These are phyloP conservation scores for Spialia ferax DNA, from an alignment of 2,888 invertebrate genomes.

Conservation along the genomic window DNA sequence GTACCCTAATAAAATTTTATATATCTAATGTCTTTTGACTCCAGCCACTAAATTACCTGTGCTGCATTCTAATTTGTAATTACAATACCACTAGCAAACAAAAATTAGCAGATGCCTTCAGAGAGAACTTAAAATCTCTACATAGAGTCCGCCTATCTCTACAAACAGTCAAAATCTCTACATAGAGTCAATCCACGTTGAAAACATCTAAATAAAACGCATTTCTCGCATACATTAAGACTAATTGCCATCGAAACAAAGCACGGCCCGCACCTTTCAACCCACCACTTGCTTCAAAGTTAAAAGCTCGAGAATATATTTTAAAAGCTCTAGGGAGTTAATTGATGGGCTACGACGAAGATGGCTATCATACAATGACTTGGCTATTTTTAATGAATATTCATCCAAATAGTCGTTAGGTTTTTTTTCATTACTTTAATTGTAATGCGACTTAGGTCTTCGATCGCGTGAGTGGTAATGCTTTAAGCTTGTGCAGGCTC, in stretches of 20 bases:
- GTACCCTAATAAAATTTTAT: no score
- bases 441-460: slow-evolving; percentile 36
- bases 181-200: slow-evolving; percentile 27
- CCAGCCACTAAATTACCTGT: no score
- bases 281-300: slow-evolving; percentile 58
- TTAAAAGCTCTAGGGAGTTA: slow-evolving; percentile 64
- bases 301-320: slow-evolving; percentile 64
- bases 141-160: no score
- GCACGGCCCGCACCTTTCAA: slow-evolving; percentile 57
- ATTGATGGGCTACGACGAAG: slow-evolving; percentile 65
- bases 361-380: slow-evolving; percentile 73
- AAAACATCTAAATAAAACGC: slow-evolving; percentile 37
- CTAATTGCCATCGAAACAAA: slow-evolving; percentile 47
- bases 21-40: no score
- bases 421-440: slow-evolving; percentile 38
- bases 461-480: slow-evolving; percentile 31
- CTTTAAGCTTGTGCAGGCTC: not conserved
- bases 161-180: slow-evolving; percentile 27
- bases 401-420: slow-evolving; percentile 50
- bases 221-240: slow-evolving; percentile 42
- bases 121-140: no score
- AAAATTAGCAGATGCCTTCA: not conserved
- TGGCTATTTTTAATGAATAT: slow-evolving; percentile 75
- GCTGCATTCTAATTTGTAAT: no score
- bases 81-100: not conserved